Conservation (phyloP, 2,888 invertebrate species). For the Sarcophaga carnaria region DNA sequence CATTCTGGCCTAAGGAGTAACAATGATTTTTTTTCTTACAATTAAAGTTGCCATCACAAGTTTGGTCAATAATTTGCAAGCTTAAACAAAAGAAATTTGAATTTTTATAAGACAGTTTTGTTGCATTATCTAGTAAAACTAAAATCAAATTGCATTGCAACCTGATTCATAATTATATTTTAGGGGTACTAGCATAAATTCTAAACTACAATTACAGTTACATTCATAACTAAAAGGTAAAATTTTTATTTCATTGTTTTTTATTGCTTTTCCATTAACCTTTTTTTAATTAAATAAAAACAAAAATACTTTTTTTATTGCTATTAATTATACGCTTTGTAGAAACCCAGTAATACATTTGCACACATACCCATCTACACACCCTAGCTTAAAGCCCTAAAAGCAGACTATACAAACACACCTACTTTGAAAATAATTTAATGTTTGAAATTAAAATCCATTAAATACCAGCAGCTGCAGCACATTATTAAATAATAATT, state of each 20-base stretch:
- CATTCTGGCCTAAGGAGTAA: no score
- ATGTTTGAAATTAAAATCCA: neutral
- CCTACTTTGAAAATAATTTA: neutral
- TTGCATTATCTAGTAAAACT: no score
- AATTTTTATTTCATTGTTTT: conserved; percentile 3
- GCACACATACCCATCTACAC: neutral
- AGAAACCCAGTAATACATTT: conserved; percentile 16
- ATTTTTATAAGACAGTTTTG: no score
- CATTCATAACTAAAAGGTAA: neutral
- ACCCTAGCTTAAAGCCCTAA: neutral
- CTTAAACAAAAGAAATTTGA: no score
- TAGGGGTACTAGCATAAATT: no score
- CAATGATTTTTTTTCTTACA: no score
- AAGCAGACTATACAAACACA: neutral
- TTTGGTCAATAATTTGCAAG: no score
- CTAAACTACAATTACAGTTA: neutral
- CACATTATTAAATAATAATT: neutral
- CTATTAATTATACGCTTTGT: conserved; percentile 75
- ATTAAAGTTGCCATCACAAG: no score
- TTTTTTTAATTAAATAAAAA: neutral
- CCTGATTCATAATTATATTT: no score
- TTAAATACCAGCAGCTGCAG: neutral
- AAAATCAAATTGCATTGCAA: no score
- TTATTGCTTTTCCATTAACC: conserved; percentile 10
- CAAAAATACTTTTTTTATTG: conserved; percentile 46